Conservation (phyloP, 2,888 invertebrate species). For the Rotaria macrura region DNA sequence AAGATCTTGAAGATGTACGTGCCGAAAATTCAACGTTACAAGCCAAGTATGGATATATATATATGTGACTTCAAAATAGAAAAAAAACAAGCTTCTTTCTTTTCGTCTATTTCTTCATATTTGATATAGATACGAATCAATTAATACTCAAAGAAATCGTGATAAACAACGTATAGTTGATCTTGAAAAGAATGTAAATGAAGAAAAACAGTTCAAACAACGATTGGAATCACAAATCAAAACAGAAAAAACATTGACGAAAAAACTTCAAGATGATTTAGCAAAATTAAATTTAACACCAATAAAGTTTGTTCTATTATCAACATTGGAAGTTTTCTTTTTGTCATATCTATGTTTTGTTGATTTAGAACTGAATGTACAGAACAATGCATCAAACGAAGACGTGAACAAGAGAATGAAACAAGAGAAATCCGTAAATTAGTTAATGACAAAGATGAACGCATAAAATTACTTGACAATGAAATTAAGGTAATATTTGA, state of each 20-base stretch:
- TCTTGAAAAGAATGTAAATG: slow-evolving; percentile 69
- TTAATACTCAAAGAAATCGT: slow-evolving; percentile 56
- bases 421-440: slow-evolving; percentile 59
- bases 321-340: not conserved
- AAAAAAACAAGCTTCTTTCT: no score
- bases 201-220: slow-evolving; percentile 69
- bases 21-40: not conserved
- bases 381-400: slow-evolving; percentile 58
- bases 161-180: slow-evolving; percentile 66
- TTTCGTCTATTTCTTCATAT: not conserved
- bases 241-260: slow-evolving; percentile 64
- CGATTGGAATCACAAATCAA: slow-evolving; percentile 64
- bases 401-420: slow-evolving; percentile 60
- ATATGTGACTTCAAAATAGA: not conserved
- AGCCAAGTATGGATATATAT: not conserved
- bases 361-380: slow-evolving; percentile 56
- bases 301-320: not conserved
- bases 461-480: slow-evolving; percentile 54
- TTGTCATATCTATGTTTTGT: not conserved
- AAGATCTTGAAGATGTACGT: not conserved
- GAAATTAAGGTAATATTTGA: slow-evolving; percentile 25
- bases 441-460: slow-evolving; percentile 60
- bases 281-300: not conserved
- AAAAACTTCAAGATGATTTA: slow-evolving; percentile 37
- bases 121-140: not conserved